A percentile compares a stretch with the other conserved stretches of the same genome.
These are phyloP conservation scores for Stictocephala bisonia DNA, from an alignment of 2,888 invertebrate species.

Conservation along the genomic window DNA sequence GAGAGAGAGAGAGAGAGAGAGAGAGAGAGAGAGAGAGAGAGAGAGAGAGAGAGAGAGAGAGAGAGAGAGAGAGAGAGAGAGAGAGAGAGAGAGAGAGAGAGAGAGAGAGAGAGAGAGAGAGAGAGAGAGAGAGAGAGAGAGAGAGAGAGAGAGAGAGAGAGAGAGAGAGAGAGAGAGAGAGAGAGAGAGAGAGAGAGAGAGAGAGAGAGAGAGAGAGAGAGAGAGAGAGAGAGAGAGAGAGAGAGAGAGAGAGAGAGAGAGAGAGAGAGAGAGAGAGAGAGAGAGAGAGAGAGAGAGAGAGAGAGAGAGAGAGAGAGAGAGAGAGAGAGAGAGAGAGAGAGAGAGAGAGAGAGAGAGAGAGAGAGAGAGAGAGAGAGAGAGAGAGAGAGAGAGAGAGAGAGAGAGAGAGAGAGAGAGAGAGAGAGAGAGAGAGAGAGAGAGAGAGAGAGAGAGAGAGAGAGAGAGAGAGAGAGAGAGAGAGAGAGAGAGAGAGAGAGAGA, in stretches of 20 bases:
- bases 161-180: background rate
- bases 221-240: background rate
- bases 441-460: background rate
- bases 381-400: background rate
- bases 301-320: background rate
- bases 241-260: background rate
- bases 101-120: background rate
- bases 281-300: background rate
- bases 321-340: background rate
- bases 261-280: background rate
- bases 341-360: background rate
- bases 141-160: background rate
- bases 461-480: background rate
- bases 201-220: background rate
- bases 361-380: background rate
- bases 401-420: background rate
- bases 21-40: background rate
- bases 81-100: background rate
- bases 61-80: background rate
- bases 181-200: background rate
- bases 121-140: background rate
- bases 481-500: background rate
- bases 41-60: background rate
- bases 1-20: background rate
- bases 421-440: background rate